Evolutionary conservation across 64 coral and sea anemone genomes (phyloP).

Genomic region (Stichodactyla mertensii): DNA sequence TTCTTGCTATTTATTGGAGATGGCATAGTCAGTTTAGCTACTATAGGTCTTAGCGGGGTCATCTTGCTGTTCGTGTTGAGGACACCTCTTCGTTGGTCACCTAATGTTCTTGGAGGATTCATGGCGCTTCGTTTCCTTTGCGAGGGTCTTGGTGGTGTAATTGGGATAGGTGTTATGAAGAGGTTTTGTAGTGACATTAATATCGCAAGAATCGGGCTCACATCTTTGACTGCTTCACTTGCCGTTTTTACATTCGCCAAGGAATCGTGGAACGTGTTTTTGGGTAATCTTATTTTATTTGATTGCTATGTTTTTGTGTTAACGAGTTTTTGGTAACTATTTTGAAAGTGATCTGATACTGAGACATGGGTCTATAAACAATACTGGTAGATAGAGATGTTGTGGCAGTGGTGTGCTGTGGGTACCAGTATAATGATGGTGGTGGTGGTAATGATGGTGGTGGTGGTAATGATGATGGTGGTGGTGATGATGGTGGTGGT

Average conservation of each 20-base stretch:
- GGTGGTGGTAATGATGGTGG: no score
- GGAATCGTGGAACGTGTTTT: conserved; percentile 56
- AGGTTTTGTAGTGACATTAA: conserved; percentile 50
- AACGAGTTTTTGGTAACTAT: no score
- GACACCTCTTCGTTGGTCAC: conserved; percentile 81
- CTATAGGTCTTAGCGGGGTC: conserved; percentile 74
- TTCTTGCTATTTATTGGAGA: conserved; percentile 48
- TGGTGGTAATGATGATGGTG: no score
- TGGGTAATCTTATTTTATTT: conserved; percentile 48
- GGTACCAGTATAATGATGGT: no score
- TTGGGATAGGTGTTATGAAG: conserved; percentile 62
- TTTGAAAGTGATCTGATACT: no score
- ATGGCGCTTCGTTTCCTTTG: conserved; percentile 78
- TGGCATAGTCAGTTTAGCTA: conserved; percentile 60
- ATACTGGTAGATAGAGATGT: no score
- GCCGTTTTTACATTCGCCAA: conserved; percentile 71
- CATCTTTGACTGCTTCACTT: conserved; percentile 64
- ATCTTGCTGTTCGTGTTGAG: conserved; percentile 72
- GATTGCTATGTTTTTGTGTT: no score
- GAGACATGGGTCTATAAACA: no score
- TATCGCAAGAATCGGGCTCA: conserved; percentile 63
- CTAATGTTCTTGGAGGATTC: conserved; percentile 61
- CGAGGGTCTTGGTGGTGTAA: conserved; percentile 75
- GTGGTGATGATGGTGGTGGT: no score
- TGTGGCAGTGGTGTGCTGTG: no score